Conservation (phyloP, 2,888 invertebrate genomes). For the Villa cingulata region DNA sequence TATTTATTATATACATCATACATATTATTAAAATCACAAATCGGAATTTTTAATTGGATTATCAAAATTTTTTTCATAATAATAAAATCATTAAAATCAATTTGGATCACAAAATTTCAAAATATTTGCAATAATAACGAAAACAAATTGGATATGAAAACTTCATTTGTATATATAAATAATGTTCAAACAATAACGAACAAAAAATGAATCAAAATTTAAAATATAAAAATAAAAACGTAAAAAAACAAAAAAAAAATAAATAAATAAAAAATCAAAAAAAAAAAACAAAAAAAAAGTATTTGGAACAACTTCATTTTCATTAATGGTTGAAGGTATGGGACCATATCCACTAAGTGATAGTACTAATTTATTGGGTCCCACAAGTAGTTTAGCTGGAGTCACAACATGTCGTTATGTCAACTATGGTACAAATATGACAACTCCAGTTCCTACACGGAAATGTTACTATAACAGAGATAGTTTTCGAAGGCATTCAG, state of each 20-base stretch:
- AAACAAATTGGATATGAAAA: no score
- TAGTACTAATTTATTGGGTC: slow-evolving; percentile 36
- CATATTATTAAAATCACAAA: no score
- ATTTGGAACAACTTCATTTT: slow-evolving; percentile 37
- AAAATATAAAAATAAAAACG: no score
- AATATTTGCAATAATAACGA: no score
- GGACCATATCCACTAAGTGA: slow-evolving; percentile 36
- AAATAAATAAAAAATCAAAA: slow-evolving; percentile 13
- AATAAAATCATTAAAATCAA: no score
- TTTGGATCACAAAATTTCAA: slow-evolving; percentile 14
- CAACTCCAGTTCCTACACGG: slow-evolving; percentile 35
- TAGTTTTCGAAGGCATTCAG: slow-evolving; percentile 36
- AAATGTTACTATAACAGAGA: slow-evolving; percentile 33
- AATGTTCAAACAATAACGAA: slow-evolving; percentile 15
- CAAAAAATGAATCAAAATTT: no score
- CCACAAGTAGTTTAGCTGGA: slow-evolving; percentile 29
- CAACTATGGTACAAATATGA: slow-evolving; percentile 36
- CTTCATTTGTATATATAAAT: no score
- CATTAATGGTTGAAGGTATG: slow-evolving; percentile 39
- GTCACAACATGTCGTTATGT: slow-evolving; percentile 31
- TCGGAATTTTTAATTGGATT: no score
- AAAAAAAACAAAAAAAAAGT: slow-evolving; percentile 25
- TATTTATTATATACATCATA: no score
- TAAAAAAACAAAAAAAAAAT: no score
- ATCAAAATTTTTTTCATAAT: no score